Evolutionary conservation across 2,113 vertebrate species (phyloP), one percentile per base, ranked within the genome.

Genomic region (Ceyx margarethae): DNA sequence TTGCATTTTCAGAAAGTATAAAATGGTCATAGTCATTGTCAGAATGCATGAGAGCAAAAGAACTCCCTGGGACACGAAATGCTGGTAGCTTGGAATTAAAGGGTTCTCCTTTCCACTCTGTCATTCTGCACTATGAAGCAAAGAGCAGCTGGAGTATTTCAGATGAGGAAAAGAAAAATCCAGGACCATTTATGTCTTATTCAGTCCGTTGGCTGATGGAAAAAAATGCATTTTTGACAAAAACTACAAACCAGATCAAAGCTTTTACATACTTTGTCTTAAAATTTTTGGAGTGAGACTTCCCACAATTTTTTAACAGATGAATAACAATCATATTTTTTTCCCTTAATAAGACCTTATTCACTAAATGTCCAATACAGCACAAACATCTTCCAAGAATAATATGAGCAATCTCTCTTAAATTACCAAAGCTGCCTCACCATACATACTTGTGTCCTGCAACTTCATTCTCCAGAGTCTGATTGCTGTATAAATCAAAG

Each of bases 401-500:
- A 84, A 89, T 58, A 23, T 54, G 76, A 91, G 22, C 40, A 81
- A 66, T 80, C 33, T 75, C 37, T 78, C 58, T 17, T 45, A 87
- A 85, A 84, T 82, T 89, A 15, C 42, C 16, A 67, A 72, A 46
- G 35, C 69, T 89, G 22, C 33, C 16, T 78, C 72, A 73, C 37
- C 33, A 51, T 64, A 58, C 13, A 87, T 20, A 51, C 54, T 87
- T 82, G 15, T 60, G 60, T 89, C 43, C 56, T 80, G 35, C 37
- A 87, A 82, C 85, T 94, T 90, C 61, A 89, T 96, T 93, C 86
- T 80, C 25, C 68, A 66, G 29, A 85, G 40, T 51, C 69, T 94
- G 91, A 94, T 95, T 94, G 87, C 94, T 89, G 26, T 57, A 46
- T 85, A 94, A 90, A 48, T 88, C 89, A 78, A 67, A 83, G 54